Evolutionary conservation across 2,888 invertebrate species (phyloP).

Genomic region (Steinernema carpocapsae): DNA sequence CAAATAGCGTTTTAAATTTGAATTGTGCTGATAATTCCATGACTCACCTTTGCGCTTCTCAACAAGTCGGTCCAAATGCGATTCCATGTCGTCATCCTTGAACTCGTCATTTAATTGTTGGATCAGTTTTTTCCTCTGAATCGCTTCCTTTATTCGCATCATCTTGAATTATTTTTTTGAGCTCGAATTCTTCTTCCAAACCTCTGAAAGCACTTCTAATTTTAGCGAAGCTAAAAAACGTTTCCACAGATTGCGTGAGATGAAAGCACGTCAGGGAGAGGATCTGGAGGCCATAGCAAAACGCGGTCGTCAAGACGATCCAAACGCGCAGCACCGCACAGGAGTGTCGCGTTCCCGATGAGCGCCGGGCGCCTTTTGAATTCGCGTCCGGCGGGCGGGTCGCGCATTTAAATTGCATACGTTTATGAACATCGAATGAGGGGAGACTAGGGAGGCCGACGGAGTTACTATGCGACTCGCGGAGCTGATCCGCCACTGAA

Average conservation of each 20-base stretch:
- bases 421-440: conserved; percentile 27
- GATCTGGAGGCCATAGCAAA: background rate
- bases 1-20: too few species aligned
- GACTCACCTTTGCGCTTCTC: conserved; percentile 12
- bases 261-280: too few species aligned
- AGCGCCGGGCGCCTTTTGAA: conserved; percentile 26
- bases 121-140: conserved; percentile 61
- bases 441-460: background rate
- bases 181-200: too few species aligned
- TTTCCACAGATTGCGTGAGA: too few species aligned
- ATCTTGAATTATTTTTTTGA: conserved; percentile 46
- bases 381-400: conserved; percentile 11
- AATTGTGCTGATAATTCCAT: too few species aligned
- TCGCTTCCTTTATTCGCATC: conserved; percentile 67
- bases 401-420: conserved; percentile 29
- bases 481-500: too few species aligned
- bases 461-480: background rate
- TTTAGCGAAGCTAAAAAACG: too few species aligned
- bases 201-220: background rate
- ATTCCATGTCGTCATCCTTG: background rate
- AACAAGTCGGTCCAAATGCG: background rate
- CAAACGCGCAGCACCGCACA: background rate
- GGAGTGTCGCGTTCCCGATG: conserved; percentile 1
- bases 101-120: conserved; percentile 65
- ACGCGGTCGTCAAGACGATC: conserved; percentile 29